These are phyloP conservation scores for Thryonomys swinderianus DNA, from an alignment of 2,113 vertebrate species.

Conservation along the genomic window DNA sequence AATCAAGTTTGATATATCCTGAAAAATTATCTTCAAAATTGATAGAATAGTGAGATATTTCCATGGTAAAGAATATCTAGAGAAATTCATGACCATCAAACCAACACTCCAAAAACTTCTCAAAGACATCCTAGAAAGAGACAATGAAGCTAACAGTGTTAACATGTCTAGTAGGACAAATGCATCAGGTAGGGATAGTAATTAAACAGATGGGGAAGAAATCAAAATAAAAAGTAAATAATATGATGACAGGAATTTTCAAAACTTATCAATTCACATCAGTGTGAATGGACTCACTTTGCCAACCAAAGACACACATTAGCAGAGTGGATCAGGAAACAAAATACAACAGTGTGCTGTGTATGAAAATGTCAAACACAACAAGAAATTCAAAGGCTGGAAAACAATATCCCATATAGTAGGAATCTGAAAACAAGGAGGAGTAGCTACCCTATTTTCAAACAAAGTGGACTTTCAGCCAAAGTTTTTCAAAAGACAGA, in stretches of 20 bases:
- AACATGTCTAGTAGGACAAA: background rate
- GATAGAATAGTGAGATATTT: background rate
- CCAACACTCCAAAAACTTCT: background rate
- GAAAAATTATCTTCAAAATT: background rate
- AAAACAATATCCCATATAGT: background rate
- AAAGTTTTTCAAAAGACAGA: background rate
- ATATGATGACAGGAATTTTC: background rate
- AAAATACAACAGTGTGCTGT: background rate
- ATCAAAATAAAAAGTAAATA: background rate
- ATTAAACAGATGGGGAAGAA: background rate
- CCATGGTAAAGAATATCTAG: background rate
- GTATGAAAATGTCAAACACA: background rate
- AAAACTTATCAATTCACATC: background rate
- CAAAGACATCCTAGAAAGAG: background rate
- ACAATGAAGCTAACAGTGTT: background rate
- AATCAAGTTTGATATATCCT: background rate
- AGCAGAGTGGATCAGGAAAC: background rate
- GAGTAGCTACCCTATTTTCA: background rate
- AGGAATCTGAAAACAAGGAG: background rate
- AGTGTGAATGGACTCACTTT: background rate
- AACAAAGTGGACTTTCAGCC: background rate
- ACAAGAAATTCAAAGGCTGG: background rate
- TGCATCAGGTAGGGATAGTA: background rate
- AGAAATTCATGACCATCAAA: background rate
- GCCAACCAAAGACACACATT: background rate